Evolutionary conservation across 2,113 vertebrate species (phyloP).

Genomic region (Jacana jacana): DNA sequence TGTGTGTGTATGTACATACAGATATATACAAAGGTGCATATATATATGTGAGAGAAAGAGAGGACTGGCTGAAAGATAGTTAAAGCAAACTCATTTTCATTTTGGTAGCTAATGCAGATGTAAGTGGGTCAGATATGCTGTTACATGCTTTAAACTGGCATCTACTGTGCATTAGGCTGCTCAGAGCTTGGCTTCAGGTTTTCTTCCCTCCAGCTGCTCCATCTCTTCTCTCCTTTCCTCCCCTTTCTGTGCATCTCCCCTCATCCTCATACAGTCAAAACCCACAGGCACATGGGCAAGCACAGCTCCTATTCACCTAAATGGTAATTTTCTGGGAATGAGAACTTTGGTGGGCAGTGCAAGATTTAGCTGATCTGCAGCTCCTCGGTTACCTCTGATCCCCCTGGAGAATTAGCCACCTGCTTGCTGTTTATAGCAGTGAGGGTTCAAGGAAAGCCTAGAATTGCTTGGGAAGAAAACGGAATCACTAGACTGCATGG

Average conservation of each 20-base stretch:
- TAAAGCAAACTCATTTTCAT: neutral
- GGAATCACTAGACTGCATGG: neutral
- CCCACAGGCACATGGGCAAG: neutral
- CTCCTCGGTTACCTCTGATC: neutral
- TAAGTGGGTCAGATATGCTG: constrained; percentile 28
- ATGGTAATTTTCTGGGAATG: neutral
- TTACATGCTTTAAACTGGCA: neutral
- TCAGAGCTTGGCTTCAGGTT: neutral
- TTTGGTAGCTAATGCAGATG: neutral
- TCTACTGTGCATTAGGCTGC: neutral
- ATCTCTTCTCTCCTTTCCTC: neutral
- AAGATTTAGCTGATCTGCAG: neutral
- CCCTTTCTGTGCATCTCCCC: neutral
- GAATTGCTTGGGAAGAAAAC: neutral
- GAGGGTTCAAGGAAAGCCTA: neutral
- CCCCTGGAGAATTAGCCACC: neutral
- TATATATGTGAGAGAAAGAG: neutral
- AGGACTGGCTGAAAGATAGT: neutral
- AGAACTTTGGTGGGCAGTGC: neutral
- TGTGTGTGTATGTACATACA: neutral
- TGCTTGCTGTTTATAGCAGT: neutral
- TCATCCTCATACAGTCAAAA: neutral
- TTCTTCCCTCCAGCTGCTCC: neutral
- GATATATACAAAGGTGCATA: neutral
- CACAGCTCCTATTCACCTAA: neutral